phyloP scores from a whole-genome alignment of 2,888 invertebrate genomes.

The Portevinia maculata region DNA sequence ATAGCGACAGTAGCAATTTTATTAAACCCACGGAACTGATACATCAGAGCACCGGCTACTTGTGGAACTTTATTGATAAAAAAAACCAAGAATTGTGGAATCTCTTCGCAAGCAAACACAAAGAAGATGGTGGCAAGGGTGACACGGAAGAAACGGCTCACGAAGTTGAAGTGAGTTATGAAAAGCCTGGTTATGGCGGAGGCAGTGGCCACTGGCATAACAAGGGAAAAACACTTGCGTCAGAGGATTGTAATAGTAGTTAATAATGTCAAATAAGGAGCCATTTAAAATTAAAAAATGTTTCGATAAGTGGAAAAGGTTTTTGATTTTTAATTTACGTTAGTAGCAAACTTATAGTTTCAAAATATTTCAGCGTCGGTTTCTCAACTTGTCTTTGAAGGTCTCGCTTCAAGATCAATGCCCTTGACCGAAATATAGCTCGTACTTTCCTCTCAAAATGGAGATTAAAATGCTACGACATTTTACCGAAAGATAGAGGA shows the following conservation, averaged over 20 bases:
- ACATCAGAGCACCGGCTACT: conserved; percentile 12
- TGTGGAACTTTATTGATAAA: conserved; percentile 44
- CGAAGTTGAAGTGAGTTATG: conserved; percentile 20
- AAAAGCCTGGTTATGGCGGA: conserved; percentile 7
- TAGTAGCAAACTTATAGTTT: too few relatives aligned
- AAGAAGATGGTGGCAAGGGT: neutral
- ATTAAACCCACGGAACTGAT: conserved; percentile 20
- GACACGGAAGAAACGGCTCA: neutral
- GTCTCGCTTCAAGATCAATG: too few relatives aligned
- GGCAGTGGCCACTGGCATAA: conserved; percentile 10
- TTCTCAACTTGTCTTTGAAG: too few relatives aligned
- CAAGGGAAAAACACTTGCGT: conserved; percentile 6
- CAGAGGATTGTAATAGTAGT: conserved; percentile 11
- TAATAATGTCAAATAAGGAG: neutral
- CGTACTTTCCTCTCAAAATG: too few relatives aligned
- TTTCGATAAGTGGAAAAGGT: too few relatives aligned
- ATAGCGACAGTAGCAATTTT: neutral
- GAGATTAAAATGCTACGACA: too few relatives aligned
- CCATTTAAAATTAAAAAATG: neutral
- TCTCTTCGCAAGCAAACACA: conserved; percentile 11
- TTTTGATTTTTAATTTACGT: too few relatives aligned
- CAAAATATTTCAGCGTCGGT: too few relatives aligned
- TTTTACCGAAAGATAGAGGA: too few relatives aligned
- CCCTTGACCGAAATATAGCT: too few relatives aligned
- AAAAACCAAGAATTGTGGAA: conserved; percentile 44